Percentiles rank a stretch among this genome's conserved stretches.
Conservation (phyloP, 53 echinoderm and acorn worm species). For the Echinometra lucunter region DNA sequence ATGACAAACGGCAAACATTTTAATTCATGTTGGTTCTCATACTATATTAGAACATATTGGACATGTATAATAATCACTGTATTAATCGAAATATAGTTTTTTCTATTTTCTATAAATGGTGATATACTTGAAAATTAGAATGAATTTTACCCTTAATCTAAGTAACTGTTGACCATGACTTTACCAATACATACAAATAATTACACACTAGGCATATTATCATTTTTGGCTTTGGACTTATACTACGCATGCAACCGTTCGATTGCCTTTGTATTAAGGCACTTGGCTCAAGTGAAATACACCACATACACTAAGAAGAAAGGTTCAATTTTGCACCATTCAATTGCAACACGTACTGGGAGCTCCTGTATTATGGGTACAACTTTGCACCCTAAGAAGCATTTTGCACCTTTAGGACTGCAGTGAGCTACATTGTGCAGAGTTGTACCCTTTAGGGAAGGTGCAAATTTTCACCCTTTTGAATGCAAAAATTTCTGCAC, state of each 20-base stretch:
- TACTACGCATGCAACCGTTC: background rate
- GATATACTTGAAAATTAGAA: background rate
- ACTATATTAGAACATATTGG: too few species aligned
- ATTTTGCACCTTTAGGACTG: too few species aligned
- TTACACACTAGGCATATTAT: background rate
- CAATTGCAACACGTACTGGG: too few species aligned
- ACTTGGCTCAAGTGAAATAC: background rate
- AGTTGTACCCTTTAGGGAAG: too few species aligned
- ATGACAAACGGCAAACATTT: slow-evolving; percentile 1
- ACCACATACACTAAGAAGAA: background rate
- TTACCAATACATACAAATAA: background rate
- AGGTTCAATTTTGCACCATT: too few species aligned
- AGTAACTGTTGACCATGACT: background rate
- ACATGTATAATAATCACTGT: background rate
- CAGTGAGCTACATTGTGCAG: too few species aligned
- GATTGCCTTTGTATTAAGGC: background rate
- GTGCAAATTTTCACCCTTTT: too few species aligned
- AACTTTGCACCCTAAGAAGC: too few species aligned
- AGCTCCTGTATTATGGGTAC: too few species aligned
- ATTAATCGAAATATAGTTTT: background rate
- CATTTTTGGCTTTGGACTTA: background rate
- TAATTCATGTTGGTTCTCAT: background rate
- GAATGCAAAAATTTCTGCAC: too few species aligned
- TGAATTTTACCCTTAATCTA: background rate
- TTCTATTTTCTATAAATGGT: background rate